Evolutionary conservation across 2,797 vertebrate genomes (phyloP), one percentile per base, ranked within the genome.

Genomic region (Tolypeutes matacus): DNA sequence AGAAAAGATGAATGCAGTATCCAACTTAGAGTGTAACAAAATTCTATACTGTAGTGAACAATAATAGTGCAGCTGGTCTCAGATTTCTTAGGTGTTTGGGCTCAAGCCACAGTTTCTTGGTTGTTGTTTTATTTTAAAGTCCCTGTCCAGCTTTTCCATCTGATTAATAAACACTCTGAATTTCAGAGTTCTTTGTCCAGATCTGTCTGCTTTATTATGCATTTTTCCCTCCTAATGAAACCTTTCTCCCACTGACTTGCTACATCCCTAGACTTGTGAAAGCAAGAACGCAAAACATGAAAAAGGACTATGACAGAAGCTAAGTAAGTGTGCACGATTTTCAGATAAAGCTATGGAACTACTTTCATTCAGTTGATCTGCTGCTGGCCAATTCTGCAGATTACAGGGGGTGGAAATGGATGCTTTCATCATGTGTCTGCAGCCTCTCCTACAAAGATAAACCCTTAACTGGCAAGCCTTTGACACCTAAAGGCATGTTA

Each of bases 401-500:
- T 93, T 39, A 84, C 3, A 92, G 20, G 11, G 25, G 12, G 94
- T 73, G 25, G 46, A 92, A 92, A 93, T 46, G 29, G 27, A 51
- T 42, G 42, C 34, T 94, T 93, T 90, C 46, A 42, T 58, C 21
- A 1, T 18, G 15, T 34, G 17, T 62, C 62, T 86, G 46, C 73
- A 80, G 64, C n/a, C 17, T 76, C 72, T 83, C 31, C 56, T 76
- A 75, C 51, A 60, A 78, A 92, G 64, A 88, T 75, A 96, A 87
- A 90, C 2, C 23, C 69, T 82, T 90, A 93, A 93, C 83, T 96
- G 88, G 60, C 82, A 95, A 69, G n/a, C 20, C 39, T 86, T 96
- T 86, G 86, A 82, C 27, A 36, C 88, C 64, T 75, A 92, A 69
- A 36, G 36, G 42, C 83, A 84, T 92, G 96, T 90, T 65, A 91